Percentiles rank a stretch among this genome's conserved stretches.
Conservation (phyloP, 2,888 invertebrate genomes). For the Tinea pellionella region DNA sequence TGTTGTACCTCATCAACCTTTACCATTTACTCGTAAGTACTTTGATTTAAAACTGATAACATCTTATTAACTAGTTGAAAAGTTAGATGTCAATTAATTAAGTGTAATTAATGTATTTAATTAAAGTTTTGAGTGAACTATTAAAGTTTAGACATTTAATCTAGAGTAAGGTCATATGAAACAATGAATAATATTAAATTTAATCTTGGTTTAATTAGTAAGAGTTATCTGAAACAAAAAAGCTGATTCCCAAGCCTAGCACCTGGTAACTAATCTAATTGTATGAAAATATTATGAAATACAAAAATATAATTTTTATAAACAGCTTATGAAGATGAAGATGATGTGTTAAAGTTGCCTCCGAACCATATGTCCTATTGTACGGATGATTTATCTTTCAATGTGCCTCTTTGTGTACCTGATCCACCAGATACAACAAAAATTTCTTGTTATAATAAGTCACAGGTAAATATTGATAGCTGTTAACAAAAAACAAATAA, state of each 20-base stretch:
- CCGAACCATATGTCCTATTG: slow-evolving; percentile 58
- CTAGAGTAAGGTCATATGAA: too few relatives aligned
- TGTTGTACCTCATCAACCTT: slow-evolving; percentile 55
- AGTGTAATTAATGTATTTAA: too few relatives aligned
- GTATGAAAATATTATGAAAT: not conserved
- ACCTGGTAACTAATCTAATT: too few relatives aligned
- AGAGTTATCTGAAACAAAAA: too few relatives aligned
- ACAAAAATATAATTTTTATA: not conserved
- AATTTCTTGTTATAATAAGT: slow-evolving; percentile 76
- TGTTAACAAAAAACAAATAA: too few relatives aligned
- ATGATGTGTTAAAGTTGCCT: slow-evolving; percentile 49
- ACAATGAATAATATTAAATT: too few relatives aligned
- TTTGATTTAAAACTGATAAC: slow-evolving; percentile 20
- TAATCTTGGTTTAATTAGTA: too few relatives aligned
- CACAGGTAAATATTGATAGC: slow-evolving; percentile 48
- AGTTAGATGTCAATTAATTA: too few relatives aligned
- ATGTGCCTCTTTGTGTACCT: slow-evolving; percentile 69
- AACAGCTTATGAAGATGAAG: slow-evolving; percentile 74
- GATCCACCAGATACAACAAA: slow-evolving; percentile 72
- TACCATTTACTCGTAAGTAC: slow-evolving; percentile 55
- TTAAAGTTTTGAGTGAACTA: too few relatives aligned
- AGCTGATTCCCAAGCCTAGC: too few relatives aligned
- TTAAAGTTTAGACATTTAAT: too few relatives aligned
- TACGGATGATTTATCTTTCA: slow-evolving; percentile 66
- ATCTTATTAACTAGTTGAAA: too few relatives aligned